Percentiles rank a stretch among this genome's conserved stretches.
phyloP scores from a whole-genome alignment of 35 echinoderm and acorn worm species.

The Heliocidaris erythrogramma region DNA sequence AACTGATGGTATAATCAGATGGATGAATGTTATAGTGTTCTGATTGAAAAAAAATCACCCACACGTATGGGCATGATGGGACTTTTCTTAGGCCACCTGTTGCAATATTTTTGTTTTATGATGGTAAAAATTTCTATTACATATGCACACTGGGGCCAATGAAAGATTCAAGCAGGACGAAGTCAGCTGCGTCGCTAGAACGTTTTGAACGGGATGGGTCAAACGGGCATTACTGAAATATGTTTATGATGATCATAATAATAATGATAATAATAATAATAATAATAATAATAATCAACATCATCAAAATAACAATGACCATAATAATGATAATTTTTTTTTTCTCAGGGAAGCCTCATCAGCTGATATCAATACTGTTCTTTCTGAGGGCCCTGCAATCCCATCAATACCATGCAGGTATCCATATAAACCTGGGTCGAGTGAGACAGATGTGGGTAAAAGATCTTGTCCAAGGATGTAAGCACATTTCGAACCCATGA shows the following conservation, averaged over 20 bases:
- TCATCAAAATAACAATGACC: background rate
- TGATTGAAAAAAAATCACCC: no score
- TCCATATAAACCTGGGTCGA: background rate
- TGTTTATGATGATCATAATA: background rate
- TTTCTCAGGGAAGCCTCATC: no score
- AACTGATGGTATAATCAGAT: no score
- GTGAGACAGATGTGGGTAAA: background rate
- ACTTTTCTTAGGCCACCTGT: no score
- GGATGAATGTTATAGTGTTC: no score
- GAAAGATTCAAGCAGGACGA: no score
- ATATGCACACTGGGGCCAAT: no score
- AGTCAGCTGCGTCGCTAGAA: no score
- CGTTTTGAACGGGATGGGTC: no score
- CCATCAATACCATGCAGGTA: background rate
- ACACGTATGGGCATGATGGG: no score
- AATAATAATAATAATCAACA: background rate
- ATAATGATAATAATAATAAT: slow-evolving; percentile 15
- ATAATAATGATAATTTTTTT: background rate
- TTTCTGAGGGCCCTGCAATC: background rate
- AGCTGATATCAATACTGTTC: background rate
- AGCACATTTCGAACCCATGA: background rate
- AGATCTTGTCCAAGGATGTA: background rate
- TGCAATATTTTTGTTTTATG: no score
- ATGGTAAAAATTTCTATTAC: no score
- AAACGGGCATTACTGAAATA: background rate